phyloP scores from a whole-genome alignment of 2,888 invertebrate species.

The Gordius sp. region DNA sequence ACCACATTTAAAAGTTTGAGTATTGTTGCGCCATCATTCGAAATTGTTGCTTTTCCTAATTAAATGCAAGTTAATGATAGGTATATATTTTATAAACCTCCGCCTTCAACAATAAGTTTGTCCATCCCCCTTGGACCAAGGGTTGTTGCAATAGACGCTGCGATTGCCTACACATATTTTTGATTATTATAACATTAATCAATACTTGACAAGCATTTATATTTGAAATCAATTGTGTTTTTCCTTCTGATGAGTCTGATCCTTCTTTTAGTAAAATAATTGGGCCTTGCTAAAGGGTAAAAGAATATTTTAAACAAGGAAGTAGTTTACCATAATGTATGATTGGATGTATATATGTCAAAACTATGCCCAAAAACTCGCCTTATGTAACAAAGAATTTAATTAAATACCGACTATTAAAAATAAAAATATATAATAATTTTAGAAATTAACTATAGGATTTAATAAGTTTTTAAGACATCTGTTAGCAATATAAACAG shows the following conservation, averaged over 20 bases:
- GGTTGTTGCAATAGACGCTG: constrained; percentile 84
- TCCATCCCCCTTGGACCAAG: constrained; percentile 97
- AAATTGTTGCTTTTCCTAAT: constrained; percentile 58
- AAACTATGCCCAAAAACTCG: too few species aligned
- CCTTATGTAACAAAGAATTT: too few species aligned
- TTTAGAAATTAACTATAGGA: too few species aligned
- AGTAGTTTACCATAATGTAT: too few species aligned
- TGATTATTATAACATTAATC: not conserved
- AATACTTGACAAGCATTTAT: constrained; percentile 71
- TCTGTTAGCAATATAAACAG: too few species aligned
- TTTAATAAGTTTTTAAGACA: too few species aligned
- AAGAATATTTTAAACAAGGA: not conserved
- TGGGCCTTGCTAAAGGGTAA: constrained; percentile 53
- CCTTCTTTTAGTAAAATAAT: constrained; percentile 88
- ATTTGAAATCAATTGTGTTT: constrained; percentile 75
- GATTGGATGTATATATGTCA: too few species aligned
- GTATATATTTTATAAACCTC: constrained; percentile 33
- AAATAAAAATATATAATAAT: too few species aligned
- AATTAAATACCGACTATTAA: too few species aligned
- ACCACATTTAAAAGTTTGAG: constrained; percentile 88
- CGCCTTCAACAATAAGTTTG: constrained; percentile 68
- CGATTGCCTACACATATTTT: constrained; percentile 35
- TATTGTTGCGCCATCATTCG: constrained; percentile 96
- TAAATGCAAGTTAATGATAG: not conserved
- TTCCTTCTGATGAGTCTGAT: constrained; percentile 64